Percentiles rank a stretch among this genome's conserved stretches.
These are phyloP conservation scores for Phortica magna DNA, from an alignment of 2,888 invertebrate genomes.

Conservation along the genomic window DNA sequence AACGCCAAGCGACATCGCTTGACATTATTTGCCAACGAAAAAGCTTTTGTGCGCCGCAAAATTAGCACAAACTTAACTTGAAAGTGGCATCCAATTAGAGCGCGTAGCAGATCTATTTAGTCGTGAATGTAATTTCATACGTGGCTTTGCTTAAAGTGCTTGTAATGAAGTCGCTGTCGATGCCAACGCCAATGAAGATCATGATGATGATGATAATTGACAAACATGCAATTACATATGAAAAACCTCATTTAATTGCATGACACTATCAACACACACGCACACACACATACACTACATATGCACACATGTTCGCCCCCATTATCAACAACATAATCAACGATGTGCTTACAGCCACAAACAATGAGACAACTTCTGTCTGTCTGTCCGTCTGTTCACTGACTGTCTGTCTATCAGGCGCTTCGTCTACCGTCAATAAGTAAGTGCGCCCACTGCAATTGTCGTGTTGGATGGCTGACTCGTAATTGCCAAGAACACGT, in stretches of 20 bases:
- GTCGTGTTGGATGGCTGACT: neutral
- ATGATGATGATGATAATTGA: neutral
- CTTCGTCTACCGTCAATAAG: neutral
- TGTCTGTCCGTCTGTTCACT: slow-evolving; percentile 25
- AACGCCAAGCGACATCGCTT: slow-evolving; percentile 25
- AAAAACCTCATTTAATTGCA: slow-evolving; percentile 57
- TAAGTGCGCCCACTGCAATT: slow-evolving; percentile 19
- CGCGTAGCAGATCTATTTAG: no score
- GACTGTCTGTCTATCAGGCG: slow-evolving; percentile 27
- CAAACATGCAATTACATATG: slow-evolving; percentile 48
- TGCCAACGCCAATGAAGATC: neutral
- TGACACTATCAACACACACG: slow-evolving; percentile 13
- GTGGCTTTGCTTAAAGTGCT: no score
- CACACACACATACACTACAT: neutral
- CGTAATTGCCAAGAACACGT: slow-evolving; percentile 47
- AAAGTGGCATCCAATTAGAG: slow-evolving; percentile 24
- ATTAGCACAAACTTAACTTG: slow-evolving; percentile 11
- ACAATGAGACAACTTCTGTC: slow-evolving; percentile 28
- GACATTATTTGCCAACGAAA: neutral
- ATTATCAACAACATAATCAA: slow-evolving; percentile 67
- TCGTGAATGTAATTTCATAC: no score
- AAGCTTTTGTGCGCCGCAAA: neutral
- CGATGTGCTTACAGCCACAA: slow-evolving; percentile 44
- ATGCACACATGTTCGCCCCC: slow-evolving; percentile 40
- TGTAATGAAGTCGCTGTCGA: neutral